Base-by-base conservation (phyloP, 2,113 vertebrate genomes). In the Ahaetulla prasina region DNA sequence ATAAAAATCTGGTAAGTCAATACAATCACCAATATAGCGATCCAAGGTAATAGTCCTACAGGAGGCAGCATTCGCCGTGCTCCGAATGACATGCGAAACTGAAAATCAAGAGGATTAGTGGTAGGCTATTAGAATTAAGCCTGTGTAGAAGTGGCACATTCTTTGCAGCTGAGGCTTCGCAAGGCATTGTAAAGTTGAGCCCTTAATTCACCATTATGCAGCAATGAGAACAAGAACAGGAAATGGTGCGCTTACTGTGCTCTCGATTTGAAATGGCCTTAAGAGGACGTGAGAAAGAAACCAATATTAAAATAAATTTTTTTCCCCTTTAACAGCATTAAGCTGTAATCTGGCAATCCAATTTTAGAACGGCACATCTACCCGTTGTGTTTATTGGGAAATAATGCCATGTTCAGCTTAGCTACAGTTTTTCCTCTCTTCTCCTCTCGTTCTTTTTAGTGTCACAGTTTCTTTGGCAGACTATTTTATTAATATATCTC, bases 221-320 rank as follows among this genome's bases (percentile, higher is more conserved):
- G 92, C 93, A 94, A 94, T 50, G 54, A 92, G 90, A 93, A 84
- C 23, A 89, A 88, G 50, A 43, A 25, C 39, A 74, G 93, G 91
- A 89, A 92, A 89, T 68, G 30, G 39, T 85, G 47, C 87, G 35
- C 45, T 27, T 30, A 3, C 74, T 47, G 14, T 47, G 20, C 85
- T 68, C 91, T 92, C 14, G 0, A 54, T 96, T 93, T 92, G 80
- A 94, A 80, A 23, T 14, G 47, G 45, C 25, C 39, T 55, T 50
- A 90, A 91, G 39, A 88, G 50, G 27, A 16, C 49, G 0, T 0
- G 14, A 92, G 50, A 90, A 91, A 90, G 88, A 80, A 68, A 54
- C 23, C 54, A 92, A 87, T 63, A 85, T 50, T 60, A 55, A 89
- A 86, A 20, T 55, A 5, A 7, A 1, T 68, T 91, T 68, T 88